These are phyloP conservation scores for Alcis repandata DNA, from an alignment of 2,888 invertebrate species.

Conservation along the genomic window DNA sequence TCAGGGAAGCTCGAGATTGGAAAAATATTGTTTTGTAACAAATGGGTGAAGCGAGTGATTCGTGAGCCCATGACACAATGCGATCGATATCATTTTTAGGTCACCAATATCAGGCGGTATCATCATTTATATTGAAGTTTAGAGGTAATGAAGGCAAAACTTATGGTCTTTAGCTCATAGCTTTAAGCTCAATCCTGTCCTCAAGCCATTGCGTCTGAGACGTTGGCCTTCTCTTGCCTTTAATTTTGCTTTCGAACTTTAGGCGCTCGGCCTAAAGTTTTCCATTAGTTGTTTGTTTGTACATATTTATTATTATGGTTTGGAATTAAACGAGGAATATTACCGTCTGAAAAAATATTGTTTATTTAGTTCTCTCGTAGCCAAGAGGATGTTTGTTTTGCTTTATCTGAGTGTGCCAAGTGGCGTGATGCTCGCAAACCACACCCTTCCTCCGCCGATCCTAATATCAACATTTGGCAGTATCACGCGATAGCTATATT, in stretches of 20 bases:
- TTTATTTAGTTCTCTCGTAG: conserved; percentile 21
- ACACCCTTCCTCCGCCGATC: conserved; percentile 50
- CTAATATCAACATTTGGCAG: conserved; percentile 41
- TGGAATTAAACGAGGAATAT: too few relatives aligned
- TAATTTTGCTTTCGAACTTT: too few relatives aligned
- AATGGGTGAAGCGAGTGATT: neutral
- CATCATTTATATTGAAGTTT: neutral
- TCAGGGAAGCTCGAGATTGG: conserved; percentile 24
- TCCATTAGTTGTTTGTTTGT: too few relatives aligned
- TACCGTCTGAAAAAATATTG: neutral
- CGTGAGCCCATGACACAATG: conserved; percentile 1
- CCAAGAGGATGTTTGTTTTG: conserved; percentile 48
- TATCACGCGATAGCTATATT: conserved; percentile 29
- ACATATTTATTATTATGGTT: too few relatives aligned
- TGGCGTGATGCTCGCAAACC: conserved; percentile 54
- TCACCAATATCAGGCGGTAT: neutral
- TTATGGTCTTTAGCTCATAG: too few relatives aligned
- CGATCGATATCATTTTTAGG: conserved; percentile 24
- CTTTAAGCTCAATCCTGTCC: too few relatives aligned
- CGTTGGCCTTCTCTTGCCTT: too few relatives aligned
- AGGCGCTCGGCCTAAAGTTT: too few relatives aligned
- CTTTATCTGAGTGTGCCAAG: conserved; percentile 60
- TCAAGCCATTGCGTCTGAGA: too few relatives aligned
- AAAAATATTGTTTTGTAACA: conserved; percentile 3
- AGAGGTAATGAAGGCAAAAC: neutral